Percentiles rank a stretch among this genome's conserved stretches.
Conservation (phyloP, 92 coral and sea anemone species). For the Plumapathes pennacea region DNA sequence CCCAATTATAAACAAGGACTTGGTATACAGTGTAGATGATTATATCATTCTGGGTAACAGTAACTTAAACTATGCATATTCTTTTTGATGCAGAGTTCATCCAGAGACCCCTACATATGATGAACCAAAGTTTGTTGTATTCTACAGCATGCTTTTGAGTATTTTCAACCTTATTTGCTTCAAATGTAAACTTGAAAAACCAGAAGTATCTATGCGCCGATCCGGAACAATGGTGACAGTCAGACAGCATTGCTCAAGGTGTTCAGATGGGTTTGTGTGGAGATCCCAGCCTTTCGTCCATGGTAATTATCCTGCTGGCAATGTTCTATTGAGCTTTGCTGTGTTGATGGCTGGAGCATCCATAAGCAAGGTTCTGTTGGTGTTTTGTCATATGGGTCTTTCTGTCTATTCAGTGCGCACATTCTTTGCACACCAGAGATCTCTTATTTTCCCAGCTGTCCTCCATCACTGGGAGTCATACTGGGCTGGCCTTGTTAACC, state of each 20-base stretch:
- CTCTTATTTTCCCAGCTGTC: slow-evolving; percentile 4
- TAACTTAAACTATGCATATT: too few relatives aligned
- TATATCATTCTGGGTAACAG: too few relatives aligned
- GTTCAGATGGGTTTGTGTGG: slow-evolving; percentile 1
- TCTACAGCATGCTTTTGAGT: slow-evolving; percentile 32
- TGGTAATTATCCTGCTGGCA: slow-evolving; percentile 6
- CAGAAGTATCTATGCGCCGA: slow-evolving; percentile 8
- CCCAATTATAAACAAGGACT: too few relatives aligned
- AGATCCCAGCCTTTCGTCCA: slow-evolving; percentile 2
- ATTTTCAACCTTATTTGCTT: slow-evolving; percentile 64
- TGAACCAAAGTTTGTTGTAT: slow-evolving; percentile 48
- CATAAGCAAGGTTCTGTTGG: slow-evolving; percentile 1
- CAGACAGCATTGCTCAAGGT: slow-evolving; percentile 1
- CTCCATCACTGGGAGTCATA: slow-evolving; percentile 8
- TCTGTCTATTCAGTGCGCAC: slow-evolving; percentile 3
- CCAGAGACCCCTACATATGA: slow-evolving; percentile 14
- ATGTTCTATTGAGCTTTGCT: slow-evolving; percentile 5
- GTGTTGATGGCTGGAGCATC: slow-evolving; percentile 16
- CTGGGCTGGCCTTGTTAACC: neutral
- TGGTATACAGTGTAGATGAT: too few relatives aligned
- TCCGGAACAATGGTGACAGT: slow-evolving; percentile 10
- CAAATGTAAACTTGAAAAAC: slow-evolving; percentile 39
- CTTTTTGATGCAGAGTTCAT: slow-evolving; percentile 7
- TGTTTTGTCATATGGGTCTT: slow-evolving; percentile 8
- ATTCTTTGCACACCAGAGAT: slow-evolving; percentile 4